phyloP scores from a whole-genome alignment of 2,888 invertebrate genomes.

The Dysmachus trigonus region DNA sequence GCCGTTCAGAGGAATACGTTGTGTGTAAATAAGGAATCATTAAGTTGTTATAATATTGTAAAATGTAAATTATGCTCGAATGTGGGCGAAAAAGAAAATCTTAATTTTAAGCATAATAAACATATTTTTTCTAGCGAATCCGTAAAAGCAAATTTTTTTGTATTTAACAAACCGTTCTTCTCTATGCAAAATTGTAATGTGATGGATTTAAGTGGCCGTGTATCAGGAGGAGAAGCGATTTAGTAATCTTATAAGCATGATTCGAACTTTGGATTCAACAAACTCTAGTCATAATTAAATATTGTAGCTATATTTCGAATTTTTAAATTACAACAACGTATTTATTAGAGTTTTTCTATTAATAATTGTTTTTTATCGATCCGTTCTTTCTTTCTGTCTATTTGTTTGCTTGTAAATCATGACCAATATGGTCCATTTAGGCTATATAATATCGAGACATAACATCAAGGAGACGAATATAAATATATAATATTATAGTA shows the following conservation, averaged over 20 bases:
- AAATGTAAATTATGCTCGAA: background rate
- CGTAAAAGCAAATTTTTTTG: background rate
- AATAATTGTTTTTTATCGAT: background rate
- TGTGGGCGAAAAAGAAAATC: background rate
- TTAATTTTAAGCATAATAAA: background rate
- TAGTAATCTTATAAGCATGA: background rate
- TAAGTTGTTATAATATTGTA: conserved; percentile 13
- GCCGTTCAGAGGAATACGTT: background rate
- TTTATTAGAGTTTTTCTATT: background rate
- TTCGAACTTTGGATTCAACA: background rate
- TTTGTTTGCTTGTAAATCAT: background rate
- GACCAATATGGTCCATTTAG: no score
- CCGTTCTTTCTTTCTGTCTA: background rate
- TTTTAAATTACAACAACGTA: background rate
- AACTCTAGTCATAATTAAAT: background rate
- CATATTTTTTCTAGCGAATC: background rate
- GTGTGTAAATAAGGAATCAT: conserved; percentile 21
- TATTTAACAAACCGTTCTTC: background rate
- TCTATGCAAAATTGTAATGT: background rate
- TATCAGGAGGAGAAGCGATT: background rate
- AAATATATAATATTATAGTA: no score
- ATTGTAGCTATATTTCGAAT: background rate
- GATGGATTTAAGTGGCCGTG: background rate
- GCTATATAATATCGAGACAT: no score
- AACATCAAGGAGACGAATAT: no score